Evolutionary conservation across 2,113 vertebrate genomes (phyloP), one percentile per base, ranked within the genome.

Genomic region (Passer montanus): DNA sequence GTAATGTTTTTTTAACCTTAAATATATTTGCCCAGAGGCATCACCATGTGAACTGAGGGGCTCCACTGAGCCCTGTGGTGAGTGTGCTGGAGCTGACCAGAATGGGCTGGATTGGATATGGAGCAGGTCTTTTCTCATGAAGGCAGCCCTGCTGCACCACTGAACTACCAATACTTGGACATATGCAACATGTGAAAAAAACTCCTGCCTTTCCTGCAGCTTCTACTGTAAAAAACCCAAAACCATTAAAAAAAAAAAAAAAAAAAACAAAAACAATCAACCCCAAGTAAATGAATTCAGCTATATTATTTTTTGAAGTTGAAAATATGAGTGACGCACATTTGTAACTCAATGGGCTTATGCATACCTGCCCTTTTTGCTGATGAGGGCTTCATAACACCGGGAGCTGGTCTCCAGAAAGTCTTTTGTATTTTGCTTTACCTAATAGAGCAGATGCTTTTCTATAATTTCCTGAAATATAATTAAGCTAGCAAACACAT

Each of bases 21-120:
- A 10, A 6, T 30, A 53, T 23, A 0, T 52, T 86, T 75, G 43
- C 28, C 4, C 21, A 39, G 37, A 30, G 14, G 10, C 11, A 24
- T 19, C 12, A 35, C 55, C 8, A 10, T 10, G 18, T 21, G 39
- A 41, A 17, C 20, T 43, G 7, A 41, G 14, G 31, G 9, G 4
- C 7, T 60, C 13, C 16, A 18, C 41, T 8, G 33, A 35, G n/a
- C 41, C 7, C 26, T 26, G 14, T n/a, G 14, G 4, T 35, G 20
- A 2, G 4, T 24, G 11, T 7, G 1, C 3, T 77, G n/a, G 49
- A 60, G 18, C 11, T 3, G 4, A 5, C 9, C 41, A 43, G 19
- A 66, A 19, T 41, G 2, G 3, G 6, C 10, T 59, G 35, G 33
- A 15, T 9, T 63, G 15, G 21, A 9, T 43, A 27, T 1, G 2